These are phyloP conservation scores for Laspeyria flexula DNA, from an alignment of 2,888 invertebrate species.

Conservation along the genomic window DNA sequence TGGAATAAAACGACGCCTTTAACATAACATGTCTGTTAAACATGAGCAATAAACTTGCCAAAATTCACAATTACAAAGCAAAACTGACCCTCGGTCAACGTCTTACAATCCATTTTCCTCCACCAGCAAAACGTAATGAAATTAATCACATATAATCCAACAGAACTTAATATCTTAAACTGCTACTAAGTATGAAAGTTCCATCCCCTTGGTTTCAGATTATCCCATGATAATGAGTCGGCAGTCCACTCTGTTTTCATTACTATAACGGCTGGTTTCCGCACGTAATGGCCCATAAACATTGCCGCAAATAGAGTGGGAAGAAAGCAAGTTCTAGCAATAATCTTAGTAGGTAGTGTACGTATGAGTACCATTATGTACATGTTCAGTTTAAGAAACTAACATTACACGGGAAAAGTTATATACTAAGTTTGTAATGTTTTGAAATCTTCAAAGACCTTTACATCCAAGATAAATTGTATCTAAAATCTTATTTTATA, in stretches of 20 bases:
- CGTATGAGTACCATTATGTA: neutral
- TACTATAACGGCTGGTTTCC: conserved; percentile 76
- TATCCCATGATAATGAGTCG: conserved; percentile 79
- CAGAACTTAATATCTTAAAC: conserved; percentile 46
- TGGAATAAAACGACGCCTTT: too few species aligned
- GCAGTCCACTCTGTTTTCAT: conserved; percentile 79
- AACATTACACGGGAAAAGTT: too few species aligned
- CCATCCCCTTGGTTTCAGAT: conserved; percentile 57
- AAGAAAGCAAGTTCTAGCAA: conserved; percentile 68
- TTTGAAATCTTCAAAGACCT: too few species aligned
- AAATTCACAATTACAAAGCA: neutral
- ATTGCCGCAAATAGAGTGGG: conserved; percentile 73
- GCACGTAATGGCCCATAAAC: conserved; percentile 80
- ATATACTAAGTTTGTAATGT: too few species aligned
- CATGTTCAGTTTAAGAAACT: neutral
- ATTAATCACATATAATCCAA: conserved; percentile 42
- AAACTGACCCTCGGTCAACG: conserved; percentile 10
- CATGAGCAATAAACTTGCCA: neutral
- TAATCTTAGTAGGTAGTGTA: conserved; percentile 53
- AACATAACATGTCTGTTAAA: neutral
- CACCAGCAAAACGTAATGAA: conserved; percentile 26
- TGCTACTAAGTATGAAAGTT: conserved; percentile 45
- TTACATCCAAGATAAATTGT: too few species aligned
- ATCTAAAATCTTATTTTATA: too few species aligned
- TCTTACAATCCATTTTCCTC: neutral